phyloP scores from a whole-genome alignment of 2,113 vertebrate species.

The Bolborhynchus lineola region DNA sequence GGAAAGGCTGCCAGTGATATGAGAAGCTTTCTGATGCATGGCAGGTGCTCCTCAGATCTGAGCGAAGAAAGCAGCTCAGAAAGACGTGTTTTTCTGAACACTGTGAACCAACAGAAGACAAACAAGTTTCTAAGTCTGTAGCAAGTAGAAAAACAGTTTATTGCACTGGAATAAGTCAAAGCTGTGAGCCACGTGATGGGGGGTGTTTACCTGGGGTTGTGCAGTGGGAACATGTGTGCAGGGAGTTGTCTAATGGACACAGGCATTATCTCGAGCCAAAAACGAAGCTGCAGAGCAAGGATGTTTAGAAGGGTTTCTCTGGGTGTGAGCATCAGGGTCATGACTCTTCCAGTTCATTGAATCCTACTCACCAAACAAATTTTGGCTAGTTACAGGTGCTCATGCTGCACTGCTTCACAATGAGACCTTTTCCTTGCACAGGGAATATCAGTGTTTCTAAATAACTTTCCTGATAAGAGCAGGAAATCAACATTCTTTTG shows the following conservation, averaged over 20 bases:
- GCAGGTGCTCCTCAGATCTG: slow-evolving; percentile 47
- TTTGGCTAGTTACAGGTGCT: background rate
- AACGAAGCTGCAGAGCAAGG: background rate
- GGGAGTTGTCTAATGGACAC: background rate
- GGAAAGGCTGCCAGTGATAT: background rate
- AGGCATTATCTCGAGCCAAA: background rate
- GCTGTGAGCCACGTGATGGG: background rate
- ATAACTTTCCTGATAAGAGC: background rate
- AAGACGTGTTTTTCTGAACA: background rate
- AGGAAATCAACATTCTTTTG: background rate
- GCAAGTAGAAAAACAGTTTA: background rate
- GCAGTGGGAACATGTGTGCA: background rate
- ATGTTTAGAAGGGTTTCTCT: background rate
- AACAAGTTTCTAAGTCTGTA: background rate
- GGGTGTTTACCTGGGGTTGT: background rate
- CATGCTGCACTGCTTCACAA: background rate
- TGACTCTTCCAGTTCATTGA: background rate
- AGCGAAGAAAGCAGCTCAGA: background rate
- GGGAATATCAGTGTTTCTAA: background rate
- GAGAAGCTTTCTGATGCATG: background rate
- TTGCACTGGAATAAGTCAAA: background rate
- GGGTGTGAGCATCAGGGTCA: background rate
- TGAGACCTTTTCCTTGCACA: background rate
- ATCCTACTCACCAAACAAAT: background rate
- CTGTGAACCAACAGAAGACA: background rate